These are phyloP conservation scores for Tetranychus cinnabarinus DNA, from an alignment of 1,140 invertebrate genomes.

Conservation along the genomic window DNA sequence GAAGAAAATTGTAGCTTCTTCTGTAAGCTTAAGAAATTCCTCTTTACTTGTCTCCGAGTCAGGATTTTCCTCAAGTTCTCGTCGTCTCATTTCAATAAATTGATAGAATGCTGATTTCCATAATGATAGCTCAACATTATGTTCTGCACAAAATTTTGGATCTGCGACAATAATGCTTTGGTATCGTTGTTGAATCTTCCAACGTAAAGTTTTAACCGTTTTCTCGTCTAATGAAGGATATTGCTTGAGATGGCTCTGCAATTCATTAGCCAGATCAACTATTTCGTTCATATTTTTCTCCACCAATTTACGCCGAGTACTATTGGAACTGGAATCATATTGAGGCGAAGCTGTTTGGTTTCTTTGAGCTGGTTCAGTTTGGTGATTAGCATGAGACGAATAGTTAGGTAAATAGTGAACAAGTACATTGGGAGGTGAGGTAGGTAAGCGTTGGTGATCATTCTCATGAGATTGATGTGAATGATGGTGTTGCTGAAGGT, in stretches of 20 bases:
- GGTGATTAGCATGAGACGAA: neutral
- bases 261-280: neutral
- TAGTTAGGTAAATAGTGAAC: too few relatives aligned
- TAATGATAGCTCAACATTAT: constrained; percentile 67
- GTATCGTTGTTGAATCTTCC: constrained; percentile 39
- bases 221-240: neutral
- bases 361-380: neutral
- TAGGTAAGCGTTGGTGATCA: too few relatives aligned
- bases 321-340: neutral
- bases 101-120: constrained; percentile 79
- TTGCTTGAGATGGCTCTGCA: neutral
- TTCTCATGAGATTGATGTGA: neutral
- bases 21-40: constrained; percentile 42
- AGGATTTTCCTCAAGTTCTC: constrained; percentile 29
- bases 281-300: neutral
- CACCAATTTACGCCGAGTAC: neutral
- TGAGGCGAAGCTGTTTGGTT: neutral
- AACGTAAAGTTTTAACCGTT: constrained; percentile 12
- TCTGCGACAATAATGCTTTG: constrained; percentile 48
- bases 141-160: constrained; percentile 60
- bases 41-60: constrained; percentile 21
- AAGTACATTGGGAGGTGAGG: too few relatives aligned
- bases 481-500: neutral
- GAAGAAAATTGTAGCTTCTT: constrained; percentile 45
- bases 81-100: constrained; percentile 54